Conservation (phyloP, 1,140 invertebrate species). For the Camponotus vicinus region DNA sequence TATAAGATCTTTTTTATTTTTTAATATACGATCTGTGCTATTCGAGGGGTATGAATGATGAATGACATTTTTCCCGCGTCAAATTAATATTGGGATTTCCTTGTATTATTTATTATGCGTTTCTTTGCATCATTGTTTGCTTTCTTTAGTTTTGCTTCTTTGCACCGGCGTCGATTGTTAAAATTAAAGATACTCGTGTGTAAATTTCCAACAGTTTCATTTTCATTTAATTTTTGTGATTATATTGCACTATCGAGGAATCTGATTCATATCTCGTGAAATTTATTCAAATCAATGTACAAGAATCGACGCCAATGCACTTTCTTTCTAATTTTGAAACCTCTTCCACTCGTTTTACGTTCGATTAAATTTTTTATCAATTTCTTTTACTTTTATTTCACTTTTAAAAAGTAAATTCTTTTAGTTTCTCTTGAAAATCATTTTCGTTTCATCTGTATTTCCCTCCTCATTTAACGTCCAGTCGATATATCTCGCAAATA, state of each 20-base stretch:
- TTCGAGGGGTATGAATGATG: background rate
- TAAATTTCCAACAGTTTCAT: background rate
- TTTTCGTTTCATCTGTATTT: constrained; percentile 41
- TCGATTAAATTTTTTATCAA: constrained; percentile 2
- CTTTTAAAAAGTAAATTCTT: background rate
- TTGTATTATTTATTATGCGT: constrained; percentile 46
- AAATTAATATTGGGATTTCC: background rate
- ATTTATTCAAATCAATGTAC: constrained; percentile 8
- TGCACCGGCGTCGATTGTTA: constrained; percentile 44
- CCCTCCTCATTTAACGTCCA: background rate
- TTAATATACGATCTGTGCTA: background rate
- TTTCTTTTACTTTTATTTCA: background rate
- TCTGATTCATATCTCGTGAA: background rate
- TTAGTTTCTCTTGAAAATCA: constrained; percentile 13
- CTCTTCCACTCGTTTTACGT: background rate
- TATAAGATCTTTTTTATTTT: background rate
- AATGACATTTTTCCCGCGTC: constrained; percentile 43
- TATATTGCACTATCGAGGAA: background rate
- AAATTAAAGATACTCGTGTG: background rate
- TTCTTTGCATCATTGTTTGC: constrained; percentile 57
- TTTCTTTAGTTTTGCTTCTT: constrained; percentile 46
- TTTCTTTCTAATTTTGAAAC: constrained; percentile 25
- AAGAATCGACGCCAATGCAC: constrained; percentile 43
- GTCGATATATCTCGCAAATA: background rate
- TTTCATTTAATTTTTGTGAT: constrained; percentile 12